Evolutionary conservation across 2,797 vertebrate genomes (phyloP).

Genomic region (Tapirus indicus): DNA sequence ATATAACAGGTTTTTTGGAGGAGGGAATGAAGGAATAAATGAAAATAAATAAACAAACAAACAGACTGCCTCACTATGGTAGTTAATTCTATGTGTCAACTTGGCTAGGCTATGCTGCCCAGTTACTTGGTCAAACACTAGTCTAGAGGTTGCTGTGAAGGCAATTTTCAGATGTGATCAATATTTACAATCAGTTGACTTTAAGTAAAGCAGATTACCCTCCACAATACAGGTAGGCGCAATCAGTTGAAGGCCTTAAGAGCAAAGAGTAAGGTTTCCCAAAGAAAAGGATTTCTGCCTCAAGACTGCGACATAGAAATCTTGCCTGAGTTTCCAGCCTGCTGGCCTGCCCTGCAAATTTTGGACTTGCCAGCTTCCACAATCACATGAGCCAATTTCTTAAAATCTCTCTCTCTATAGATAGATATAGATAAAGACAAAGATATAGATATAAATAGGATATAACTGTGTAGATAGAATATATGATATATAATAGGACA

Average conservation of each 20-base stretch:
- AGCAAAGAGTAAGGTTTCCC: background rate
- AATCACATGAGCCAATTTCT: background rate
- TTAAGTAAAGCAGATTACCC: background rate
- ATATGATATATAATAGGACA: background rate
- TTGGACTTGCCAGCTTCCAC: background rate
- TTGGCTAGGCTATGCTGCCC: background rate
- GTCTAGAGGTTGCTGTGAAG: background rate
- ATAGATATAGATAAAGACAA: background rate
- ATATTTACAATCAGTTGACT: background rate
- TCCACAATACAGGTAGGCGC: background rate
- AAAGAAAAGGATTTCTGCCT: background rate
- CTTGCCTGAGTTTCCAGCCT: background rate
- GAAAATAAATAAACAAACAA: background rate
- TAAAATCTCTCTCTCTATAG: background rate
- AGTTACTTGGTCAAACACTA: slow-evolving; percentile 20
- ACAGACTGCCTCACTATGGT: background rate
- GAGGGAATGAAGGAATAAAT: background rate
- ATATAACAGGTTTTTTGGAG: background rate
- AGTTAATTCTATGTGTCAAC: background rate
- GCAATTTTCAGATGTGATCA: slow-evolving; percentile 22
- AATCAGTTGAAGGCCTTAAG: background rate
- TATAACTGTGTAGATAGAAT: background rate
- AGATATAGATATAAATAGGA: background rate
- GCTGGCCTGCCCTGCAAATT: background rate
- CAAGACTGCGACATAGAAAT: background rate